Base-by-base conservation (phyloP, 2,888 invertebrate genomes). In the Drosophila sordidula region DNA sequence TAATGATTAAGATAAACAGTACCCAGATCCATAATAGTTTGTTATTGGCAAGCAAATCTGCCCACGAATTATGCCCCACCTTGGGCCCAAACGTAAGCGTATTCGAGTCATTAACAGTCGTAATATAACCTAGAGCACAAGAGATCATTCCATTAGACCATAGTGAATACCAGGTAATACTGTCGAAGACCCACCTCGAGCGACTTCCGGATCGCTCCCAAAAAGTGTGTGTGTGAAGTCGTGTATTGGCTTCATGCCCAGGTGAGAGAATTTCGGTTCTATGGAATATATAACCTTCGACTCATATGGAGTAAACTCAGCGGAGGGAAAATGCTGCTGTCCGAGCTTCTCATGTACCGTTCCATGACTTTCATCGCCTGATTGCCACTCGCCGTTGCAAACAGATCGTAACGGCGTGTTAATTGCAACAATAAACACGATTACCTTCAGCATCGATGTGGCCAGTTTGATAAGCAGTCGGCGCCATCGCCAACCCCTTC, bases 1-100 rank as follows among this genome's bases (percentile, higher is more conserved):
- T 94, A 58, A 97, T 93, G 16, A 96, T 88, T 14, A 95, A 90
- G 32, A 96, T 93, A 5, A 94, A 89, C n/a, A 94, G 83, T 11
- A 94, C 91, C 52, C 96, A 92, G 36, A 94, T 89, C 39, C 96
- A 93, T 1, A 95, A 94, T 87, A 91, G 87, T 3, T 29, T 39
- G 70, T 91, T 91, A 42, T 94, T 93, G 32, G 89, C 84, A 25
- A 93, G 72, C 51, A 94, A 80, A 52, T 91, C 91, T 45, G 89
- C 88, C 93, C 93, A 93, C 81, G 93, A 91, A 65, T 91, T 90
- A 14, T 87, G 72, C 54, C 82, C 68, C 55, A 87, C 75, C 78
- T 90, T 89, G 52, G 80, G 77, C 32, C 90, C 89, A 67, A 74
- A 29, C 39, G 75, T 67, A 52, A 91, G 8, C 0, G n/a, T 1